Percentiles rank a stretch among this genome's conserved stretches.
These are phyloP conservation scores for Drosophila littoralis DNA, from an alignment of 1,140 invertebrate genomes.

Conservation along the genomic window DNA sequence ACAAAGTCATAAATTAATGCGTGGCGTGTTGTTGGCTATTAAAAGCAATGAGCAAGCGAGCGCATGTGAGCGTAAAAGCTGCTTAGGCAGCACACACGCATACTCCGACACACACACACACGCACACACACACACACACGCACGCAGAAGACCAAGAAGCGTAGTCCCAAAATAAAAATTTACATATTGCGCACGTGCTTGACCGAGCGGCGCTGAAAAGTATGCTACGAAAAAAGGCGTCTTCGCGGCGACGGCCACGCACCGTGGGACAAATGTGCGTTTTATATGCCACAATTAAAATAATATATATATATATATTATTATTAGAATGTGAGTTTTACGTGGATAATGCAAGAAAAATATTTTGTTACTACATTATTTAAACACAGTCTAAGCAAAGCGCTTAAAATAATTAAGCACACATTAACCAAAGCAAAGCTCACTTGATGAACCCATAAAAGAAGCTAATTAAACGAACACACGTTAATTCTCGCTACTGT, in stretches of 20 bases:
- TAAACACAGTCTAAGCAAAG: too few species aligned
- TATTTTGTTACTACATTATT: too few species aligned
- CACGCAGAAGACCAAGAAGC: conserved; percentile 53
- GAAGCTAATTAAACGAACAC: too few species aligned
- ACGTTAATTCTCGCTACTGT: too few species aligned
- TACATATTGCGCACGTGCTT: conserved; percentile 79
- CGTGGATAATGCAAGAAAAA: too few species aligned
- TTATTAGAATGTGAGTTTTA: too few species aligned
- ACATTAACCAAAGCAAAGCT: too few species aligned
- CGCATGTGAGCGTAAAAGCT: conserved; percentile 70
- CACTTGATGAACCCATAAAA: too few species aligned
- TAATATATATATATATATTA: too few species aligned
- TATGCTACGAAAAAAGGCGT: conserved; percentile 56
- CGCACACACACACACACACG: conserved; percentile 55
- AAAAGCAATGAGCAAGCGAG: conserved; percentile 80
- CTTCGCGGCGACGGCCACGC: conserved; percentile 37
- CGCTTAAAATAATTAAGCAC: too few species aligned
- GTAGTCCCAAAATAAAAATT: conserved; percentile 63
- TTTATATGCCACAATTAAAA: not conserved
- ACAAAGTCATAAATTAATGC: conserved; percentile 80
- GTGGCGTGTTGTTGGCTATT: conserved; percentile 81
- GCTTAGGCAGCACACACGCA: conserved; percentile 62
- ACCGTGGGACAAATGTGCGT: not conserved
- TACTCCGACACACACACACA: conserved; percentile 34
- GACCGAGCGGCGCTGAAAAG: conserved; percentile 46